Evolutionary conservation across 1,140 invertebrate genomes (phyloP).

Genomic region (Trichoplusia ni): DNA sequence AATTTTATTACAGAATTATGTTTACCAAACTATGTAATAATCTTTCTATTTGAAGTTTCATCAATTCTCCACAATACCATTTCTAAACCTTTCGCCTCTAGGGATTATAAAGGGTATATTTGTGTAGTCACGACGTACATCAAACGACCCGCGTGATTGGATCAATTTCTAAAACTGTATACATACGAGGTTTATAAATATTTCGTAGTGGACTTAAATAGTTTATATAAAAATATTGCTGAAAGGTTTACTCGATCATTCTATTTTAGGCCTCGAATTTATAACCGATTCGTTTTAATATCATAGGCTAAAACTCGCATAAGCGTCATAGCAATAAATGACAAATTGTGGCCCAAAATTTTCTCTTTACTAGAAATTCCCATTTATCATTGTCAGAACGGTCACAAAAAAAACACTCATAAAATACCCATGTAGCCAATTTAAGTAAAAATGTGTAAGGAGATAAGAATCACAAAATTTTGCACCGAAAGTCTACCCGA

Average conservation of each 20-base stretch:
- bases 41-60: slow-evolving; percentile 3
- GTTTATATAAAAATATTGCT: too few species aligned
- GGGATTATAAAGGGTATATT: slow-evolving; percentile 24
- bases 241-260: too few species aligned
- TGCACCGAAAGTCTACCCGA: background rate
- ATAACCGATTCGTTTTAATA: too few species aligned
- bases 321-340: slow-evolving; percentile 44
- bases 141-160: slow-evolving; percentile 21
- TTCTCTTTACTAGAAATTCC: slow-evolving; percentile 36
- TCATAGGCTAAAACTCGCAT: too few species aligned
- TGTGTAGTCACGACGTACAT: slow-evolving; percentile 7
- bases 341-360: slow-evolving; percentile 46
- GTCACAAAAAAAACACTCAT: background rate
- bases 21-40: background rate
- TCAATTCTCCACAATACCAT: slow-evolving; percentile 16
- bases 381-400: slow-evolving; percentile 50
- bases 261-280: too few species aligned
- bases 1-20: too few species aligned
- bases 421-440: too few species aligned
- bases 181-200: background rate
- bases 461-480: background rate
- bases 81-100: slow-evolving; percentile 20
- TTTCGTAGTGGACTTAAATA: too few species aligned
- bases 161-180: slow-evolving; percentile 19
- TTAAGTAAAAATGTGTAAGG: too few species aligned